phyloP scores from a whole-genome alignment of 2,888 invertebrate genomes.

The Nomada flava region DNA sequence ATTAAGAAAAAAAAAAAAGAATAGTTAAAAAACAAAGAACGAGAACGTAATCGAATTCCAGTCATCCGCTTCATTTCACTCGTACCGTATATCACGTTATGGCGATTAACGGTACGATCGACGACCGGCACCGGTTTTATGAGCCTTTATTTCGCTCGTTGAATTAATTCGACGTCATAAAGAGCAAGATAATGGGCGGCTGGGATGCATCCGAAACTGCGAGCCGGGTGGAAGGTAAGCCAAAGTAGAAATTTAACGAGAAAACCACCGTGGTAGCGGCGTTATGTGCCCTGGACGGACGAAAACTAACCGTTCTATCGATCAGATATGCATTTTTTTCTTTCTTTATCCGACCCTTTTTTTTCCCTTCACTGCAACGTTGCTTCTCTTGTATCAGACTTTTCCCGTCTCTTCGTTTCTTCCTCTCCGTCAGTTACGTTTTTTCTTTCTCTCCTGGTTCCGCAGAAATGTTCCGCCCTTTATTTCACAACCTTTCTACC shows the following conservation, averaged over 20 bases:
- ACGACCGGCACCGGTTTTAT: conserved; percentile 60
- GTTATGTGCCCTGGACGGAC: conserved; percentile 31
- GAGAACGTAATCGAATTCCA: conserved; percentile 36
- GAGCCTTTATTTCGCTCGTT: conserved; percentile 66
- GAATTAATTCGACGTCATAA: conserved; percentile 67
- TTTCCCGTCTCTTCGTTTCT: neutral
- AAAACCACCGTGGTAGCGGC: conserved; percentile 26
- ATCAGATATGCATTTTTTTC: conserved; percentile 33
- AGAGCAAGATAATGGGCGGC: conserved; percentile 59
- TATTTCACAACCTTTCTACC: neutral
- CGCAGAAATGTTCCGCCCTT: too few relatives aligned
- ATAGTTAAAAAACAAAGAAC: neutral
- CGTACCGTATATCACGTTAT: conserved; percentile 45
- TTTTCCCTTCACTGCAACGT: neutral
- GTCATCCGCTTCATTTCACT: conserved; percentile 47
- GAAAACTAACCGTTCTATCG: conserved; percentile 54
- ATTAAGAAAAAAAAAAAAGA: neutral
- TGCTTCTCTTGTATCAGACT: neutral
- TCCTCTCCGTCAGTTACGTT: neutral
- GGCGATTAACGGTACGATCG: conserved; percentile 62
- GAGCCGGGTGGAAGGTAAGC: conserved; percentile 44
- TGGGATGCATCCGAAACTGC: conserved; percentile 60
- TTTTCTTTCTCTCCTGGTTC: neutral
- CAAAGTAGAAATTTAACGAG: conserved; percentile 52
- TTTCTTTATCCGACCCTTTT: neutral